Base-by-base conservation (phyloP, 2,797 vertebrate genomes). In the Dipus sagitta region DNA sequence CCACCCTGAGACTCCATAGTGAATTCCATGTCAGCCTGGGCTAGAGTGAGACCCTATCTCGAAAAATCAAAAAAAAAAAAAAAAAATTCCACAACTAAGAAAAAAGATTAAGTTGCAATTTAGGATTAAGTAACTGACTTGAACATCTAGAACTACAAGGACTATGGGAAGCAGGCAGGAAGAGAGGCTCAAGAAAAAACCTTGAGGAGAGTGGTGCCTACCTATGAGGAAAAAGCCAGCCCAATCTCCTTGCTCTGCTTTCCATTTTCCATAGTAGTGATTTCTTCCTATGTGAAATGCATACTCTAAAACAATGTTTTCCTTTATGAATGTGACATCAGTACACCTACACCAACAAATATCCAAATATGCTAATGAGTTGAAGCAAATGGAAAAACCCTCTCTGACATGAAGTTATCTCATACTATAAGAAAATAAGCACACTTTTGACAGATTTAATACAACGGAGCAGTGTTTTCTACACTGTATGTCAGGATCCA, bases 51-150 rank as follows among this genome's bases (percentile, higher is more conserved):
- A n/a, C n/a, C n/a, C n/a, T n/a, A n/a, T n/a, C n/a, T n/a, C n/a
- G n/a, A n/a, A n/a, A n/a, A n/a, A n/a, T n/a, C n/a, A n/a, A n/a
- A n/a, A n/a, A n/a, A n/a, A n/a, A n/a, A n/a, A n/a, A n/a, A n/a
- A n/a, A n/a, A n/a, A n/a, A n/a, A n/a, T n/a, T n/a, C n/a, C 34
- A 70, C 21, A 88, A 71, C 38, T 52, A 47, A 47, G 67, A 94
- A 93, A 88, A 94, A 96, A 88, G 80, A 75, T 64, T 68, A 80
- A 79, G 81, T 58, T 93, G 52, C 82, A 92, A 81, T 58, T 92
- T 75, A 93, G 75, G 88, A 95, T 86, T 60, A 88, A 86, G 30
- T 64, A 67, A 86, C 30, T 93, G 82, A 92, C 67, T 7, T 54
- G 15, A 94, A 67, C 30, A 68, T 32, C 47, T 60, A 75, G 78